Evolutionary conservation across 2,888 invertebrate species (phyloP).

Genomic region (Calliopum simillimum): DNA sequence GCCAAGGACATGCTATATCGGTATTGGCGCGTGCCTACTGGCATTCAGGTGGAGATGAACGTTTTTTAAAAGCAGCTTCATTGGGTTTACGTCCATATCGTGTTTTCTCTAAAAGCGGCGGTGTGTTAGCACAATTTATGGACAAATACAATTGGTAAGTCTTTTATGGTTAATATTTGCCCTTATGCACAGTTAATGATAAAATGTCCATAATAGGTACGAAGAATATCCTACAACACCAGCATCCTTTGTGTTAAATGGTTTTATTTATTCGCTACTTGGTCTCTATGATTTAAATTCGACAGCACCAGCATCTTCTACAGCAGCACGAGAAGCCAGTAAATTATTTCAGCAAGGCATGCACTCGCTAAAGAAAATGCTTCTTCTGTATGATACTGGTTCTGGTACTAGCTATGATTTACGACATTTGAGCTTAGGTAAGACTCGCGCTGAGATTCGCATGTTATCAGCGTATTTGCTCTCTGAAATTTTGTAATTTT

Average conservation of each 20-base stretch:
- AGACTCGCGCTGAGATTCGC: not conserved
- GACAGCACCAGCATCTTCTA: conserved; percentile 78
- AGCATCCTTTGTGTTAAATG: conserved; percentile 95
- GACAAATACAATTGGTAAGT: conserved; percentile 88
- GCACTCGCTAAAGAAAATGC: conserved; percentile 85
- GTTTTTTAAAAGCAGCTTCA: conserved; percentile 85
- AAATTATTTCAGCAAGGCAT: conserved; percentile 87
- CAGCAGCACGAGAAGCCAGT: conserved; percentile 78
- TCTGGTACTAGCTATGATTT: conserved; percentile 96
- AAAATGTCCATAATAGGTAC: conserved; percentile 73
- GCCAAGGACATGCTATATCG: conserved; percentile 97
- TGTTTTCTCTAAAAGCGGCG: conserved; percentile 79
- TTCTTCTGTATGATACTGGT: conserved; percentile 94
- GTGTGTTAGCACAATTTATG: conserved; percentile 87
- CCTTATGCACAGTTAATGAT: not conserved
- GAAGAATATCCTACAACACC: conserved; percentile 99
- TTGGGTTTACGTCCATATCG: conserved; percentile 84
- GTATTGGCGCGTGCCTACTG: conserved; percentile 92
- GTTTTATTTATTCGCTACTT: conserved; percentile 96
- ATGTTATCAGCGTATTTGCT: not conserved
- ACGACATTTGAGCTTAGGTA: conserved; percentile 87
- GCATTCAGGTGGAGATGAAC: conserved; percentile 79
- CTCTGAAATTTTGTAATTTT: no score
- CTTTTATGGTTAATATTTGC: not conserved
- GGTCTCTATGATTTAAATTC: conserved; percentile 95